Percentiles rank a stretch among this genome's conserved stretches.
Conservation (phyloP, 2,888 invertebrate genomes). For the Timandra comae region DNA sequence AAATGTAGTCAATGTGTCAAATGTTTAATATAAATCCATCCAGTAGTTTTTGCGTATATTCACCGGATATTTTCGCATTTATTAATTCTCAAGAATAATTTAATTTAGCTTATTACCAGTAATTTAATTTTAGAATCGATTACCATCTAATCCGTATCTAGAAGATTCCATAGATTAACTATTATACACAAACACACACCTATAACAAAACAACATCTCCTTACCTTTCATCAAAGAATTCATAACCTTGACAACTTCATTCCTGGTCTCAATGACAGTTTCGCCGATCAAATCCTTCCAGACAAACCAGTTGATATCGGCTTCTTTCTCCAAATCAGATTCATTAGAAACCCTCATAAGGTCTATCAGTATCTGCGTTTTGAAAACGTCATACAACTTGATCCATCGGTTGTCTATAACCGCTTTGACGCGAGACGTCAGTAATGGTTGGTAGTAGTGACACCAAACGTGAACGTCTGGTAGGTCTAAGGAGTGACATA, state of each 20-base stretch:
- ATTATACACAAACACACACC: too few species aligned
- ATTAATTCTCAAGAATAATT: too few species aligned
- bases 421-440: constrained; percentile 81
- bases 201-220: too few species aligned
- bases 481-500: constrained; percentile 78
- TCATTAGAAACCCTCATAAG: constrained; percentile 60
- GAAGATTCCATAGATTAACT: too few species aligned
- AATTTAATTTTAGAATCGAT: too few species aligned
- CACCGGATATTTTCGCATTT: too few species aligned
- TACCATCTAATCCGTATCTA: too few species aligned
- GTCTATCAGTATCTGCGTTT: constrained; percentile 55
- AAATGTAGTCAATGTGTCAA: too few species aligned
- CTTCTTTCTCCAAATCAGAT: constrained; percentile 70
- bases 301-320: constrained; percentile 82
- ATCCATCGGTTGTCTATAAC: constrained; percentile 73
- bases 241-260: constrained; percentile 66
- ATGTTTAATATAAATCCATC: too few species aligned
- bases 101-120: too few species aligned
- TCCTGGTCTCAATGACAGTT: constrained; percentile 62
- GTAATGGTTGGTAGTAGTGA: constrained; percentile 82
- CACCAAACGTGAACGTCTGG: constrained; percentile 81
- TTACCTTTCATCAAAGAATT: constrained; percentile 67
- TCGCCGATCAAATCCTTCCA: constrained; percentile 82
- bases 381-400: constrained; percentile 54
- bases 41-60: too few species aligned